Evolutionary conservation across 2,113 vertebrate species (phyloP), one percentile per base, ranked within the genome.

Genomic region (Regulus satrapa): DNA sequence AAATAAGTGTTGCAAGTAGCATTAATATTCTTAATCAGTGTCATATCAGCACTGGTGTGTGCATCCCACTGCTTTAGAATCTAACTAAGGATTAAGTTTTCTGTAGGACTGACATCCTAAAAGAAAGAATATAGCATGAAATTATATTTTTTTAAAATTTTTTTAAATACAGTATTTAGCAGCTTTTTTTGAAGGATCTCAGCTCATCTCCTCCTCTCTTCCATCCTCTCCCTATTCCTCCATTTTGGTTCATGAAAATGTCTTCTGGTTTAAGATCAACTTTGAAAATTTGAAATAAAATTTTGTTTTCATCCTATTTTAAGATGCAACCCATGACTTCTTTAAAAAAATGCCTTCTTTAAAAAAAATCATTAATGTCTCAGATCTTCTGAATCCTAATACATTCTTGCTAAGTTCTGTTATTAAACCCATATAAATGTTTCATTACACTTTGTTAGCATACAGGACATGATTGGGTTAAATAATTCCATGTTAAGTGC

Each of bases 141-240:
- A n/a, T n/a, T n/a, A n/a, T n/a, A n/a, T n/a, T n/a, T n/a, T n/a
- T n/a, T n/a, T n/a, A n/a, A n/a, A n/a, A n/a, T n/a, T n/a, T n/a
- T n/a, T n/a, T n/a, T n/a, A n/a, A n/a, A 52, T 34, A 14, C 9
- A 56, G 12, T 49, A 68, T 74, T 71, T 63, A 43, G 14, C 12
- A 69, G 2, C 8, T 75, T 82, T 63, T 63, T 83, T 87, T 73
- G 40, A 59, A 40, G n/a, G 18, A 14, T 81, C 8, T 71, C 26
- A 66, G 13, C 4, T 43, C 8, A 11, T 18, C 4, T 10, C 16
- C 23, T 55, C 31, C 15, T 21, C 8, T 4, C 2, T n/a, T 20
- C 8, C 18, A 40, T 20, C 6, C 7, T 31, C 26, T 18, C 1
- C 10, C 5, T 4, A 4, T 14, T 18, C 4, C 13, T 5, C 6